Evolutionary conservation across 2,888 invertebrate species (phyloP).

Genomic region (Lottia gigantea): DNA sequence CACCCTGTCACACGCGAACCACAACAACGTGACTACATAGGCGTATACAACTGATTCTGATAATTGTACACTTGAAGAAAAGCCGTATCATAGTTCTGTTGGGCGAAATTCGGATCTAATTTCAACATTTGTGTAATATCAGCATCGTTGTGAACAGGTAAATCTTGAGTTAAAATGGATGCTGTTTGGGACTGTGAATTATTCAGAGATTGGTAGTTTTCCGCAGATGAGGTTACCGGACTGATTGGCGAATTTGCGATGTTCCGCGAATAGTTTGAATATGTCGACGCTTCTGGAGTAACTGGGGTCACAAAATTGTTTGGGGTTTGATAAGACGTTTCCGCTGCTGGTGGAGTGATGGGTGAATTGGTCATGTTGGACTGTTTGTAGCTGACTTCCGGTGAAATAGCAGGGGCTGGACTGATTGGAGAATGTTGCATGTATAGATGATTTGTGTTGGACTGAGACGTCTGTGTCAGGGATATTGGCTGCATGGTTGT

Average conservation of each 20-base stretch:
- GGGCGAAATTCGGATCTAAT: neutral
- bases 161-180: neutral
- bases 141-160: neutral
- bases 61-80: constrained; percentile 20
- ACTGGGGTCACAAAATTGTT: neutral
- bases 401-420: constrained; percentile 23
- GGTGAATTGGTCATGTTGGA: neutral
- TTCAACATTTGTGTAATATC: neutral
- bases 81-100: constrained; percentile 19
- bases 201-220: neutral
- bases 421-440: constrained; percentile 31
- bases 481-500: constrained; percentile 13
- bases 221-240: neutral
- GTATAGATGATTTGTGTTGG: constrained; percentile 18
- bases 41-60: constrained; percentile 20
- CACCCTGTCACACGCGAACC: no score
- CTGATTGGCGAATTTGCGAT: neutral
- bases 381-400: neutral
- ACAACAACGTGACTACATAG: neutral
- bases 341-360: neutral
- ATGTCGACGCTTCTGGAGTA: neutral
- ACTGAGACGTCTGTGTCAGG: neutral
- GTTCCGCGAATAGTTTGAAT: neutral
- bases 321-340: neutral
- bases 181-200: neutral